These are phyloP conservation scores for Parnassius glacialis DNA, from an alignment of 2,888 invertebrate species.

Conservation along the genomic window DNA sequence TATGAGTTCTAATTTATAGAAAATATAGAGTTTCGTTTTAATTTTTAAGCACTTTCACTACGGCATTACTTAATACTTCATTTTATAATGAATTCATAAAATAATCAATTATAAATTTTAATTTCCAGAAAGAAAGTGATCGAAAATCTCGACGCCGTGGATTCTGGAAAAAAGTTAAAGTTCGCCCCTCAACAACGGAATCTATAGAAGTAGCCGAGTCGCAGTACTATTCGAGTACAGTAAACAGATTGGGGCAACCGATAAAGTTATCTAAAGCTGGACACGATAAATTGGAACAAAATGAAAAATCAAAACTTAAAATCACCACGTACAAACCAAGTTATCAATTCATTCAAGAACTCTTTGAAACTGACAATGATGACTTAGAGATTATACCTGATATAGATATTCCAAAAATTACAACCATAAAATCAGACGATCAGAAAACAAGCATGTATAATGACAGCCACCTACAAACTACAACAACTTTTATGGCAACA, in stretches of 20 bases:
- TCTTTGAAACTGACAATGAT: constrained; percentile 47
- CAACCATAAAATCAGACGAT: constrained; percentile 27
- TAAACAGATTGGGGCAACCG: constrained; percentile 66
- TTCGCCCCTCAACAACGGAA: constrained; percentile 80
- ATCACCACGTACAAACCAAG: constrained; percentile 69
- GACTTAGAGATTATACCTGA: constrained; percentile 44
- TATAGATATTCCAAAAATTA: constrained; percentile 58
- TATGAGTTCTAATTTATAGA: too few species aligned
- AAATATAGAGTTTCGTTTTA: too few species aligned
- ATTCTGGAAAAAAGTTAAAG: constrained; percentile 87
- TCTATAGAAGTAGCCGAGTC: constrained; percentile 90
- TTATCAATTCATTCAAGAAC: constrained; percentile 55
- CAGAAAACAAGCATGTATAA: constrained; percentile 30
- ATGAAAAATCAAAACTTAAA: constrained; percentile 47
- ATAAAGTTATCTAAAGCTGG: constrained; percentile 43
- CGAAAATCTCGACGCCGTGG: constrained; percentile 81
- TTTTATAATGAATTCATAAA: not conserved
- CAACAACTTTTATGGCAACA: constrained; percentile 34
- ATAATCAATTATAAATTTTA: constrained; percentile 18
- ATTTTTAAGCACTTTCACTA: too few species aligned
- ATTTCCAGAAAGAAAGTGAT: constrained; percentile 51
- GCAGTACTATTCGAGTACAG: constrained; percentile 83
- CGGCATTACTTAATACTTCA: too few species aligned
- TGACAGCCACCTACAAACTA: constrained; percentile 26
- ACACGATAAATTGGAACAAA: constrained; percentile 47